Evolutionary conservation across 2,797 vertebrate genomes (phyloP).

Genomic region (Tauraco hartlaubi): DNA sequence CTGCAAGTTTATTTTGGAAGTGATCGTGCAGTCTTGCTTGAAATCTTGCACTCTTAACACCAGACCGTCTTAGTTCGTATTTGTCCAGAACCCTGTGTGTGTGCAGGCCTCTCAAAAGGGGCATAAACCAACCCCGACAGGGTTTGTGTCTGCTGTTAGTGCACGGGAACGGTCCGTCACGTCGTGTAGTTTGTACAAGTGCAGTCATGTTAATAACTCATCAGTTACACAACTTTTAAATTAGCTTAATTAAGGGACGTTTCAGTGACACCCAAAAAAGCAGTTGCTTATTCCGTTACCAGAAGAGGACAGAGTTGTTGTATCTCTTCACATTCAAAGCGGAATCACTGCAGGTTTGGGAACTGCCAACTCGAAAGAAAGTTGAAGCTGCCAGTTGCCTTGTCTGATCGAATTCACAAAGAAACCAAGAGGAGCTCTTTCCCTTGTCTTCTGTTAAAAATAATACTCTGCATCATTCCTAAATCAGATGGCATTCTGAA

Average conservation of each 20-base stretch:
- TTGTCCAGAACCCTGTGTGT: neutral
- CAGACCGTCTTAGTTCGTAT: neutral
- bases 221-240: neutral
- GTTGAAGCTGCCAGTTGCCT: neutral
- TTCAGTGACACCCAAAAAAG: neutral
- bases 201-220: neutral
- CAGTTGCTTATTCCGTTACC: neutral
- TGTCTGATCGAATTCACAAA: neutral
- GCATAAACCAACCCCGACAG: neutral
- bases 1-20: neutral
- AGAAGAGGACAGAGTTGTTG: neutral
- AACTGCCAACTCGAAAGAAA: neutral
- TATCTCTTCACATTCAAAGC: neutral
- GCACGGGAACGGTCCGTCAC: fast-evolving
- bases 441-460: neutral
- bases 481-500: neutral
- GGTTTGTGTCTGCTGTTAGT: neutral
- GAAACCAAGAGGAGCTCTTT: neutral
- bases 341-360: neutral
- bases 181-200: neutral
- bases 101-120: neutral
- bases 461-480: neutral
- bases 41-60: neutral
- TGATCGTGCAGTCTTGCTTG: neutral
- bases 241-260: neutral